Base-by-base conservation (phyloP, 64 coral and sea anemone genomes). In the Hydrozoanthus tunicans region DNA sequence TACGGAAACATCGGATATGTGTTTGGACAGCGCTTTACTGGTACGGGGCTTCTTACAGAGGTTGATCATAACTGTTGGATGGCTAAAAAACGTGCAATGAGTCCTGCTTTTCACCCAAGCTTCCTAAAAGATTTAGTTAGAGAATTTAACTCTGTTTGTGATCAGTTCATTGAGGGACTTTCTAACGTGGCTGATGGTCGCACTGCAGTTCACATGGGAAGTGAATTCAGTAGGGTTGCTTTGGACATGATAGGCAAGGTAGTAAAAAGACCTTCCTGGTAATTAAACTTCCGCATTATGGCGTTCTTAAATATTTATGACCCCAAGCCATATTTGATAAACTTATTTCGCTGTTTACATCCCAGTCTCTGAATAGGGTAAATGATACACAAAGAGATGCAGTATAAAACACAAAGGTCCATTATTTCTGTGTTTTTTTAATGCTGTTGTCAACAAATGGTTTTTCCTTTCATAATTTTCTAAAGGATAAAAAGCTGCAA, bases 161-260 rank as follows among this genome's bases (percentile, higher is more conserved):
- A 98, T 12, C 32, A 86, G 7, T 90, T 95, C 77, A 8, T 98
- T 51, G 80, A 79, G 56, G 86, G 9, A 32, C 86, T 98, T 51
- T 69, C 79, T n/a, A 71, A 77, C 13, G 77, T 93, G n/a, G 93
- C 96, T 51, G 93, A 98, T 94, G 96, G 96, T 23, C 81, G 81
- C 27, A 98, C 93, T 15, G 86, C 85, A 27, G 96, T 98, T 20
- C 14, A 53, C 15, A 93, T 98, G 91, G 58, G 82, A 9, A 82
- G 93, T 59, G 80, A 94, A 79, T 98, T 98, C 72, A 89, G 91
- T 56, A 75, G 86, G 0, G 72, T 98, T 26, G 78, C 93, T 59
- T 60, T 98, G 59, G 93, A 94, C 51, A 89, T 94, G 15, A 93
- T 94, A 56, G 93, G 80, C 10, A 94, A 94, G 90, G 96, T 94